phyloP scores from a whole-genome alignment of 1,140 invertebrate genomes.

The Nephila pilipes region DNA sequence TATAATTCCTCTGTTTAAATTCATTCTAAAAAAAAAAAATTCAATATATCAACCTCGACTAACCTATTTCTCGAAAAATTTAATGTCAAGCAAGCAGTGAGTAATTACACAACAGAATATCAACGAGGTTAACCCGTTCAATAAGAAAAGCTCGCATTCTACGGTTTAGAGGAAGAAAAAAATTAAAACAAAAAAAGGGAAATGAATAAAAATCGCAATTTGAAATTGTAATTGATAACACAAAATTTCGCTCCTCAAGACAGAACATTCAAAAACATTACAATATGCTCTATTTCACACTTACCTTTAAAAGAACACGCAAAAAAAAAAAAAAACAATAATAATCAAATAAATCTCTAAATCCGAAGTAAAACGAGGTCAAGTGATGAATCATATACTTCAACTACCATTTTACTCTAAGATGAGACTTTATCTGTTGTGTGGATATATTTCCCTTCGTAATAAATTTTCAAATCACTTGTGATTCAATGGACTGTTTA shows the following conservation, averaged over 20 bases:
- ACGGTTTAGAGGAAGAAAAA: background rate
- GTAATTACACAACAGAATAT: background rate
- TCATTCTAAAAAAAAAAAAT: no score
- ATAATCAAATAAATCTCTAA: slow-evolving; percentile 21
- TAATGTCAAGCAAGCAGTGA: background rate
- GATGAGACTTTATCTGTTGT: background rate
- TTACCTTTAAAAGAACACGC: background rate
- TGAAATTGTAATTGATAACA: background rate
- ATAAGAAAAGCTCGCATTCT: background rate
- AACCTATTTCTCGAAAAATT: background rate
- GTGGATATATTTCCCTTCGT: background rate
- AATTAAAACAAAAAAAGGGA: no score
- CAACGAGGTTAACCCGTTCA: background rate
- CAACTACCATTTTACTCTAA: background rate
- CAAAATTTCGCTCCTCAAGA: background rate
- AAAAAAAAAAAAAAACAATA: background rate
- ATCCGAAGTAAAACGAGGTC: background rate
- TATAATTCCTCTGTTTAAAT: no score
- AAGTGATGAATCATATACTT: background rate
- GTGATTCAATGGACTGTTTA: background rate
- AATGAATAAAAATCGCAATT: background rate
- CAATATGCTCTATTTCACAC: slow-evolving; percentile 35
- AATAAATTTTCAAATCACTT: background rate
- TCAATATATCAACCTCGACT: no score
- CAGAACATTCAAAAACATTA: slow-evolving; percentile 9